phyloP scores from a whole-genome alignment of 30 jellyfish, hydroid and myxozoan genomes.

The Hydra vulgaris region DNA sequence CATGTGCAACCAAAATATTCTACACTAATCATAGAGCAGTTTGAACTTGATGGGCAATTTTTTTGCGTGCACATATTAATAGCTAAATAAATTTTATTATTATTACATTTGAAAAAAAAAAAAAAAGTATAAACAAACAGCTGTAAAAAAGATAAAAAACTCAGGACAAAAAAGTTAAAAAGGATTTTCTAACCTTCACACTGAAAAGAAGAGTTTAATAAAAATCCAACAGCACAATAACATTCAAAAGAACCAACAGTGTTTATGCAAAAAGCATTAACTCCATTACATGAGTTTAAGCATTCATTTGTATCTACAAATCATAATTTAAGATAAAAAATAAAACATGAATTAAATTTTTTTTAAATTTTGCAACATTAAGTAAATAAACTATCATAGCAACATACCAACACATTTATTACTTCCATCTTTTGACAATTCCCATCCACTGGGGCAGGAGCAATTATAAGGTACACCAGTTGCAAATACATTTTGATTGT shows the following conservation, averaged over 20 bases:
- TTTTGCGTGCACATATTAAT: background rate
- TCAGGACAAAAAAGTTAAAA: background rate
- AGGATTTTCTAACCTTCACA: background rate
- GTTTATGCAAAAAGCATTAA: background rate
- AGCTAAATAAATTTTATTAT: no score
- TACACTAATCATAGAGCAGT: background rate
- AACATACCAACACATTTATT: background rate
- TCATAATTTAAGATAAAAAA: no score
- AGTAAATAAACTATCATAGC: no score
- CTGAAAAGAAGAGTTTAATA: background rate
- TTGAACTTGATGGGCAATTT: background rate
- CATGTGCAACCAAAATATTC: background rate
- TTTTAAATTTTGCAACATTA: background rate
- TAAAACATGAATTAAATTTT: background rate
- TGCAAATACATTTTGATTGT: no score
- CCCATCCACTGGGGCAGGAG: background rate
- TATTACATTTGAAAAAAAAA: no score
- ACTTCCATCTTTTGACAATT: background rate
- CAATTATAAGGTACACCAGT: background rate
- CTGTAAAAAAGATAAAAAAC: background rate
- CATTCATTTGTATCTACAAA: background rate
- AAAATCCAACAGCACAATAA: background rate
- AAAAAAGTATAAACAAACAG: background rate
- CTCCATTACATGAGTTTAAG: background rate
- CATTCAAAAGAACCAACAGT: background rate